Percentiles rank a stretch among this genome's conserved stretches.
These are phyloP conservation scores for Peromyscus eremicus DNA, from an alignment of 2,797 vertebrate genomes.

Conservation along the genomic window DNA sequence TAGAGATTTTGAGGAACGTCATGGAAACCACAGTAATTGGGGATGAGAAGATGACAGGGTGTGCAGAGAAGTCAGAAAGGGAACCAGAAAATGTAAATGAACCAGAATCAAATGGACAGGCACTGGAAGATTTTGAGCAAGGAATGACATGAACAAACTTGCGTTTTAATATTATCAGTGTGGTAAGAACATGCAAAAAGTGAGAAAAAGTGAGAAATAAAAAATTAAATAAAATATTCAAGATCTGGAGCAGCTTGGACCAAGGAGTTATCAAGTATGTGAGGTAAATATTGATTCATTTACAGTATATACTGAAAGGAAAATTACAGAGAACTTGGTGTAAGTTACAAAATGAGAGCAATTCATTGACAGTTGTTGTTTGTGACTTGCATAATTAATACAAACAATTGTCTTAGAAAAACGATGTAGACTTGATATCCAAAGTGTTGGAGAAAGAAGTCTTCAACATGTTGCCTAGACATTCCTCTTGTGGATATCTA, in stretches of 20 bases:
- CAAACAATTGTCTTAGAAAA: background rate
- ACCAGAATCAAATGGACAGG: background rate
- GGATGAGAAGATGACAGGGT: background rate
- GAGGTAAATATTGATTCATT: background rate
- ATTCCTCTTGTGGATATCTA: background rate
- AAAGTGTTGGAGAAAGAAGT: background rate
- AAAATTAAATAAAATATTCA: background rate
- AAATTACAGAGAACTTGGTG: background rate
- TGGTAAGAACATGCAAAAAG: background rate
- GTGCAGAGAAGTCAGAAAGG: background rate
- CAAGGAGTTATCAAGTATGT: background rate
- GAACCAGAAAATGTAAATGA: background rate
- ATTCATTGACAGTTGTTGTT: background rate
- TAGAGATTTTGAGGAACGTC: background rate
- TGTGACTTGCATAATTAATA: background rate
- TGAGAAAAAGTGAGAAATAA: background rate
- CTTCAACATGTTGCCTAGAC: background rate
- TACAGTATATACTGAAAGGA: background rate
- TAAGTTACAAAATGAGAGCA: background rate
- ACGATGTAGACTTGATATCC: background rate
- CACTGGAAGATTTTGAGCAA: background rate
- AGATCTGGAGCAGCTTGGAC: background rate
- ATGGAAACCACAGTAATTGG: background rate
- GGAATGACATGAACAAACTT: background rate
- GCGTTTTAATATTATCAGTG: background rate